Evolutionary conservation across 1,140 invertebrate species (phyloP), one percentile per base, ranked within the genome.

Genomic region (Danaus plexippus): DNA sequence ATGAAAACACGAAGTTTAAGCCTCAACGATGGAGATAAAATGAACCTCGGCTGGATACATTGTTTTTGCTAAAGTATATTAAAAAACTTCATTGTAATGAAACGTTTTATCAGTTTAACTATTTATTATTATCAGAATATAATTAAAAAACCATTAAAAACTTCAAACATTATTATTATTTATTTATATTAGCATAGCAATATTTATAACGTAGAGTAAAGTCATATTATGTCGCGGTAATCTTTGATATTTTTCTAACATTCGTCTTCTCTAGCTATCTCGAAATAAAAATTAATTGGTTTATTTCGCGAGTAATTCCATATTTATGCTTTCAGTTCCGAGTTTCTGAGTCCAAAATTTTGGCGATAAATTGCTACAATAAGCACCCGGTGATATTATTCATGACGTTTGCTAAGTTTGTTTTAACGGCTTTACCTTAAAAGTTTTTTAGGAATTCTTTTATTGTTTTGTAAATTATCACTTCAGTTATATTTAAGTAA

Each of bases 311-410:
- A 63, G 71, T 73, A 80, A 77, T 75, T 72, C 64, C 61, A 70
- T 80, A 70, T 76, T 77, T 79, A 79, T 67, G 73, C 64, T 75
- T 72, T 71, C 69, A 77, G 71, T 79, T 83, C 69, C 72, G 70
- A 80, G 69, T 80, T 80, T 75, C 66, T 67, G 70, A 66, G 65
- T 72, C 64, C 54, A 54, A 76, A 83, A 83, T 73, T 83, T 78
- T 52, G 44, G 62, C 71, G 59, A 79, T 82, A 83, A 80, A 83
- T 80, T 76, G 57, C 49, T 67, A 67, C 74, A 83, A 77, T 80
- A 75, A 83, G 70, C 77, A 79, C 73, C 69, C 64, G 73, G 69
- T 74, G 75, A 79, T 80, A 75, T 80, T 77, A 80, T 80, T 80
- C 74, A 79, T 78, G 73, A 77, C 71, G 69, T 72, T 77, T 76